phyloP scores from a whole-genome alignment of 2,113 vertebrate genomes.

The Eulacestoma nigropectus region DNA sequence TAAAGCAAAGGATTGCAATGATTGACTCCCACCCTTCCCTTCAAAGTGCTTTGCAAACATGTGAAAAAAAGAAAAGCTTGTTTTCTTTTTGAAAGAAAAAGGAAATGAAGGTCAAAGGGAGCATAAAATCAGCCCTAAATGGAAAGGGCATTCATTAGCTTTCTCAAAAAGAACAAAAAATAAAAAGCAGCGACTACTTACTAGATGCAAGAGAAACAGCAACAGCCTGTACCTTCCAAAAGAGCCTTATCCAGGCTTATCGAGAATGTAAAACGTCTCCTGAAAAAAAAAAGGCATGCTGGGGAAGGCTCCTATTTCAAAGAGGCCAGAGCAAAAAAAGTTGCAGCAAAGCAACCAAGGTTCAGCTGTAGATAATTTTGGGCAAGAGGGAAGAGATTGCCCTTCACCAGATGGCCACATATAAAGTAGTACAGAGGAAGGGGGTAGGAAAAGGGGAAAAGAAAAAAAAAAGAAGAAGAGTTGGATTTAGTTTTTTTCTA shows the following conservation, averaged over 20 bases:
- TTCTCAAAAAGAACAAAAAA: conserved; percentile 4
- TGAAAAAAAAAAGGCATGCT: background rate
- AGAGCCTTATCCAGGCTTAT: conserved; percentile 16
- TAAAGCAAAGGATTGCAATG: background rate
- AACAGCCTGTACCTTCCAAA: conserved; percentile 6
- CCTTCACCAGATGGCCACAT: background rate
- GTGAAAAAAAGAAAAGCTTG: background rate
- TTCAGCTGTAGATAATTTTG: conserved; percentile 44
- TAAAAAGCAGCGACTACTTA: conserved; percentile 2
- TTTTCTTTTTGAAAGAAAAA: conserved; percentile 4
- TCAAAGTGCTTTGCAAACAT: conserved; percentile 1
- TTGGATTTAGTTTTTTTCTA: background rate
- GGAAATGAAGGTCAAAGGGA: conserved; percentile 16
- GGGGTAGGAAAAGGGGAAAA: background rate
- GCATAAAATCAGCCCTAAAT: conserved; percentile 14
- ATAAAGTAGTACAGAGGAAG: background rate
- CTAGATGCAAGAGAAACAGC: conserved; percentile 8
- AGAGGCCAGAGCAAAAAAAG: background rate
- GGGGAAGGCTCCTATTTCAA: conserved; percentile 34
- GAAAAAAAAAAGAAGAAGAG: background rate
- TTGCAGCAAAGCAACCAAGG: background rate
- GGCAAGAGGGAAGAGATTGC: background rate
- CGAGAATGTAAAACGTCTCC: background rate
- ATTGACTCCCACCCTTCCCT: background rate
- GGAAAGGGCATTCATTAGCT: background rate